phyloP scores from a whole-genome alignment of 2,113 vertebrate genomes.

The Calcarius ornatus region DNA sequence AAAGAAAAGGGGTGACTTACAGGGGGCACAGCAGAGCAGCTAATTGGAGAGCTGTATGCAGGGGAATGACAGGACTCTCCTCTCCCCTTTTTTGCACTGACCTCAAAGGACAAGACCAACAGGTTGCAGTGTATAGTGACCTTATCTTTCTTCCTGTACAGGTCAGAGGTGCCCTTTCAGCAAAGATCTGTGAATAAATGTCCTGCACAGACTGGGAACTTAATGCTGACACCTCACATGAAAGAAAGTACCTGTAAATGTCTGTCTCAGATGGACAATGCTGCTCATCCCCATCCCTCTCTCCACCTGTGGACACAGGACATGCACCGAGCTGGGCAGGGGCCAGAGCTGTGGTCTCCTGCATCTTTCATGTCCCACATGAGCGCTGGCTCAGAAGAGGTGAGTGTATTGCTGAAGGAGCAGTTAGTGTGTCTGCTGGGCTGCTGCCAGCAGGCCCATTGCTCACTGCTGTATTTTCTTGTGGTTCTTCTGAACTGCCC shows the following conservation, averaged over 20 bases:
- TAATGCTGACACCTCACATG: background rate
- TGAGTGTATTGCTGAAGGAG: slow-evolving; percentile 5
- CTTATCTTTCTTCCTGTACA: background rate
- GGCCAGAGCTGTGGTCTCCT: slow-evolving; percentile 66
- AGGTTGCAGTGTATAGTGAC: background rate
- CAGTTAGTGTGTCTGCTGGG: background rate
- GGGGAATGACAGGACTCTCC: background rate
- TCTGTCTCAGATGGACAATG: background rate
- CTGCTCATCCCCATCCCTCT: background rate
- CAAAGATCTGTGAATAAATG: background rate
- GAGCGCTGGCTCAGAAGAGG: background rate
- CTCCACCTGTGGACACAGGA: background rate
- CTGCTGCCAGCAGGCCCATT: background rate
- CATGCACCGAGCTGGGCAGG: background rate
- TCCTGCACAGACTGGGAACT: background rate
- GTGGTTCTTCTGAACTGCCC: background rate
- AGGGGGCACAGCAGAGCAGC: background rate
- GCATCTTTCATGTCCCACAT: slow-evolving; percentile 66
- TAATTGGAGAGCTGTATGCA: background rate
- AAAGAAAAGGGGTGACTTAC: background rate
- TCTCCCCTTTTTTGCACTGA: background rate
- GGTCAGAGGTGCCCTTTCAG: background rate
- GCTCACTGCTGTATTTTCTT: background rate
- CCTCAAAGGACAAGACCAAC: background rate
- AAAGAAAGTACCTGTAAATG: background rate